Percentiles rank a stretch among this genome's conserved stretches.
Conservation (phyloP, 1,140 invertebrate species). For the Venustaconcha ellipsiformis region DNA sequence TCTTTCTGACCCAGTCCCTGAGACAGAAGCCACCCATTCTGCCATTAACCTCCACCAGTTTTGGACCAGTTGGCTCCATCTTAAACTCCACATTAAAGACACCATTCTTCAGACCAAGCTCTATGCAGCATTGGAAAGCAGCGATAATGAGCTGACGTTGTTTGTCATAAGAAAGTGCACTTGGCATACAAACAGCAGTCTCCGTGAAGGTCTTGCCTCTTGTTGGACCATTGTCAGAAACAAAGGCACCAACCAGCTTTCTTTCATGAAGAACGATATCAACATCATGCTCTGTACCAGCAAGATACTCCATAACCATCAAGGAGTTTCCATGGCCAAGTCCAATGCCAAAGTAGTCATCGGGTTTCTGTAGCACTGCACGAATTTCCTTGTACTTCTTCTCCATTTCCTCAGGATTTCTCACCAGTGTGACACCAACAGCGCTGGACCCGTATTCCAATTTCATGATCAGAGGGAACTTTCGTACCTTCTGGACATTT, state of each 20-base stretch:
- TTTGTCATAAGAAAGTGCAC: conserved; percentile 35
- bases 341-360: conserved; percentile 42
- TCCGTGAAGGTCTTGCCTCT: conserved; percentile 31
- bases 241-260: conserved; percentile 43
- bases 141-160: conserved; percentile 38
- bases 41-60: conserved; percentile 51
- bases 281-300: conserved; percentile 49
- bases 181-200: conserved; percentile 39
- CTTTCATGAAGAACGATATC: conserved; percentile 45
- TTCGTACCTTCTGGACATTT: conserved; percentile 4
- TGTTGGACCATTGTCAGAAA: conserved; percentile 53
- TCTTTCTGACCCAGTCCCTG: conserved; percentile 42
- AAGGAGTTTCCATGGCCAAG: conserved; percentile 42
- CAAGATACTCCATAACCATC: conserved; percentile 39
- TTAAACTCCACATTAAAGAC: conserved; percentile 55
- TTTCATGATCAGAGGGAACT: conserved; percentile 42
- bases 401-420: conserved; percentile 27
- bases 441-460: conserved; percentile 50
- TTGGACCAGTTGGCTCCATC: conserved; percentile 47
- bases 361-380: conserved; percentile 18
- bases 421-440: conserved; percentile 43
- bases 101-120: conserved; percentile 41
- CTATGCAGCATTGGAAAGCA: conserved; percentile 48
- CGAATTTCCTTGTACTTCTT: conserved; percentile 26
- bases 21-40: conserved; percentile 54